Conservation (phyloP, 2,888 invertebrate genomes). For the Athalia rosae region DNA sequence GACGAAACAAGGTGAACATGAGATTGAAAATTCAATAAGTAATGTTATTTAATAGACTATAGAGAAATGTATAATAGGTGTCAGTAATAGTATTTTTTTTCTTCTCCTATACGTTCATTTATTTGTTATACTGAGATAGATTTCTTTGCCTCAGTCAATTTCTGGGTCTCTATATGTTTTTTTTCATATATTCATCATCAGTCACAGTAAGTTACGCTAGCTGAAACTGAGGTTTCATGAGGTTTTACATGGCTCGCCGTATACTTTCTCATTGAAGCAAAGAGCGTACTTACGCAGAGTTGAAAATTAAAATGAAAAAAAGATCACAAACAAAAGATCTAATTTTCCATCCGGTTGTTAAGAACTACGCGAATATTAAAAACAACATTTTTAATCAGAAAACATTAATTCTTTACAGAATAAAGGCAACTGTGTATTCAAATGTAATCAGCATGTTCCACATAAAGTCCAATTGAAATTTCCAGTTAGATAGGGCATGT, state of each 20-base stretch:
- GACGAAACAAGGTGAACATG: slow-evolving; percentile 73
- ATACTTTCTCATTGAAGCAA: background rate
- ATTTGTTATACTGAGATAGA: slow-evolving; percentile 62
- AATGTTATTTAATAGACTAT: slow-evolving; percentile 73
- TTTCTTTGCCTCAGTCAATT: slow-evolving; percentile 57
- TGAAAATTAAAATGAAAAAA: background rate
- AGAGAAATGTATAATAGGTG: slow-evolving; percentile 70
- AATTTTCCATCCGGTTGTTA: slow-evolving; percentile 5
- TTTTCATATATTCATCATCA: slow-evolving; percentile 48
- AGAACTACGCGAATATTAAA: slow-evolving; percentile 24
- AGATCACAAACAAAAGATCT: background rate
- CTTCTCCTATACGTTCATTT: slow-evolving; percentile 48
- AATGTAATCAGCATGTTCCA: slow-evolving; percentile 36
- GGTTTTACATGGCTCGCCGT: slow-evolving; percentile 7
- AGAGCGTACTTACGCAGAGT: background rate
- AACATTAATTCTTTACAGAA: slow-evolving; percentile 25
- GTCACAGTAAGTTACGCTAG: slow-evolving; percentile 8
- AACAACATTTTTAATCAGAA: slow-evolving; percentile 16
- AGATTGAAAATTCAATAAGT: slow-evolving; percentile 72
- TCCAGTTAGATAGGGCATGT: background rate
- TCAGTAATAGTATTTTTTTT: slow-evolving; percentile 52
- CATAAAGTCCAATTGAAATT: slow-evolving; percentile 31
- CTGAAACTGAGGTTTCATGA: slow-evolving; percentile 14
- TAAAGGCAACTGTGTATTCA: slow-evolving; percentile 60
- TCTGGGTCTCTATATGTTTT: slow-evolving; percentile 51